A percentile compares a stretch with the other conserved stretches of the same genome.
Conservation (phyloP, 2,888 invertebrate species). For the Lepidocyrtinus sp. region DNA sequence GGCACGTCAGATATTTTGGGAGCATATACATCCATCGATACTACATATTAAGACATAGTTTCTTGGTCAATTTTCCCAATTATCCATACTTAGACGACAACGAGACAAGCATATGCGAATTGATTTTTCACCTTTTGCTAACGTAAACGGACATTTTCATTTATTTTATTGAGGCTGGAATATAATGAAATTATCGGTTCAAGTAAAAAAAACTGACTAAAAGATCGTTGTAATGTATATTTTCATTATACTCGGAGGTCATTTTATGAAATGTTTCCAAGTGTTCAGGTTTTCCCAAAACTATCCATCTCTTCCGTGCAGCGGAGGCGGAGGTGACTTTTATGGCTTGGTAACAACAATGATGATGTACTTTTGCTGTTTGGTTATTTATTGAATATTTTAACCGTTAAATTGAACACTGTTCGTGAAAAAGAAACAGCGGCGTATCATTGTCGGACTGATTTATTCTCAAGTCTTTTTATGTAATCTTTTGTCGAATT, state of each 20-base stretch:
- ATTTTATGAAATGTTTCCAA: slow-evolving; percentile 9
- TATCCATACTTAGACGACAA: not conserved
- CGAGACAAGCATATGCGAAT: slow-evolving; percentile 47
- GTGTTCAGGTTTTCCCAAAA: not conserved
- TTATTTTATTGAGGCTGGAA: too few relatives aligned
- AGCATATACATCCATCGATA: too few relatives aligned
- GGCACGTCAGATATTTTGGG: too few relatives aligned
- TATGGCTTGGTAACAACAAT: not conserved
- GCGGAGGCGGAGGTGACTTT: slow-evolving; percentile 42
- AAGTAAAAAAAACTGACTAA: too few relatives aligned
- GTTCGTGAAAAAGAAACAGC: not conserved
- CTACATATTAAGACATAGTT: slow-evolving; percentile 6
- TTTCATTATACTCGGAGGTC: slow-evolving; percentile 16
- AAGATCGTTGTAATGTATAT: too few relatives aligned
- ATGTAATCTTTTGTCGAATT: slow-evolving; percentile 40
- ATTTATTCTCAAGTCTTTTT: slow-evolving; percentile 19
- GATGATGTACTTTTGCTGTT: not conserved
- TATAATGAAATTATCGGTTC: too few relatives aligned
- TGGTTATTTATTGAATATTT: not conserved
- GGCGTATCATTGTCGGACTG: not conserved
- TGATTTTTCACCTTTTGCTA: slow-evolving; percentile 5
- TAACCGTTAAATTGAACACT: not conserved
- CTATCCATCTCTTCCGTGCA: not conserved
- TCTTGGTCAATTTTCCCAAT: not conserved
- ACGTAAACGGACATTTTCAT: not conserved